phyloP scores from a whole-genome alignment of 2,113 vertebrate species.

The Lanius collurio region DNA sequence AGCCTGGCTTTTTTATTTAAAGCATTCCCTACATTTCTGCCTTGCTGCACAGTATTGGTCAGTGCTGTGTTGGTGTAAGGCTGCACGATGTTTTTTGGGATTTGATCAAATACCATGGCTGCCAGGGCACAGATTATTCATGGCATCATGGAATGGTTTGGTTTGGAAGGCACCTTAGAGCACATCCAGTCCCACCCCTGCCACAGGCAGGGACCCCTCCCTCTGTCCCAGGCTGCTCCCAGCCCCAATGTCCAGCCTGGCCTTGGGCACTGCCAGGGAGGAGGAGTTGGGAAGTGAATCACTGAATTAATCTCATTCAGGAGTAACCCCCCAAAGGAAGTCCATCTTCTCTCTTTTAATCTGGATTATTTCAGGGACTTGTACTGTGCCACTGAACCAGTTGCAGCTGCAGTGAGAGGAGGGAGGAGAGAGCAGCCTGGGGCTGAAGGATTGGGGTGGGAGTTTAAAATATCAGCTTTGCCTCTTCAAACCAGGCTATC shows the following conservation, averaged over 20 bases:
- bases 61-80: neutral
- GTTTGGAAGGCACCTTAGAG: neutral
- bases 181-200: accelerated
- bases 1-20: neutral
- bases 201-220: neutral
- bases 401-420: neutral
- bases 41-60: neutral
- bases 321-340: neutral
- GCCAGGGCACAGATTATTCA: neutral
- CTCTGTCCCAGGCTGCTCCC: accelerated
- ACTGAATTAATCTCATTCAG: neutral
- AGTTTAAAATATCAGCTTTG: neutral
- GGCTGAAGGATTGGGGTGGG: neutral
- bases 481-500: neutral
- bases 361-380: neutral
- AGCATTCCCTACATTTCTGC: neutral
- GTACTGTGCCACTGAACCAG: neutral
- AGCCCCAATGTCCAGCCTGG: accelerated
- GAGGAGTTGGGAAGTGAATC: neutral
- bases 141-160: neutral
- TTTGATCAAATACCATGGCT: neutral
- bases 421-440: neutral
- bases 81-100: accelerated
- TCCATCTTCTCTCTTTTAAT: neutral
- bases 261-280: neutral